These are phyloP conservation scores for Drosophila mojavensis DNA, from an alignment of 1,140 invertebrate genomes.

Conservation along the genomic window DNA sequence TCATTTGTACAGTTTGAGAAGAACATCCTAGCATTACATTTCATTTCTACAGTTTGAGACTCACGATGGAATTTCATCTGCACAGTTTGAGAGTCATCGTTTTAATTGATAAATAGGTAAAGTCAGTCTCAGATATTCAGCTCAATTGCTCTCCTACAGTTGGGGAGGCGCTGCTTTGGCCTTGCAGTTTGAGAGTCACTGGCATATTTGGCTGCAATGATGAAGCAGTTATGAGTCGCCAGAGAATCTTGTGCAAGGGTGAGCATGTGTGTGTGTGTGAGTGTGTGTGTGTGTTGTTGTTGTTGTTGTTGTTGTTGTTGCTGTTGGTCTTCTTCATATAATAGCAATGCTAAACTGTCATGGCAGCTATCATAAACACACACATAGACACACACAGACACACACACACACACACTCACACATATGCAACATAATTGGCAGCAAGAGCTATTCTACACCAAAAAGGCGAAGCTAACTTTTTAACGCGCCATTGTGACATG, in stretches of 20 bases:
- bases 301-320: not conserved
- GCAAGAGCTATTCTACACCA: slow-evolving; percentile 8
- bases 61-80: too few relatives aligned
- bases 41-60: not conserved
- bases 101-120: too few relatives aligned
- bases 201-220: slow-evolving; percentile 33
- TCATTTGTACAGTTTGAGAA: too few relatives aligned
- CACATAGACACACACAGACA: slow-evolving; percentile 2
- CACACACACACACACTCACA: slow-evolving; percentile 2
- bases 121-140: too few relatives aligned
- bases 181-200: too few relatives aligned
- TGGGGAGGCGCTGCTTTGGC: too few relatives aligned
- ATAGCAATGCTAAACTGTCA: slow-evolving; percentile 35
- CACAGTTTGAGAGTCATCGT: too few relatives aligned
- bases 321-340: not conserved
- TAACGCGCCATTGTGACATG: slow-evolving; percentile 29
- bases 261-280: not conserved
- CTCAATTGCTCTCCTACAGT: too few relatives aligned
- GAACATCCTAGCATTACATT: too few relatives aligned
- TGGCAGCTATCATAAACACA: slow-evolving; percentile 19
- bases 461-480: slow-evolving; percentile 37
- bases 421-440: not conserved
- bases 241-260: not conserved
- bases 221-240: slow-evolving; percentile 53
- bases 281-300: not conserved